Evolutionary conservation across 1,140 invertebrate species (phyloP), one percentile per base, ranked within the genome.

Genomic region (Pachypeltis micranthus): DNA sequence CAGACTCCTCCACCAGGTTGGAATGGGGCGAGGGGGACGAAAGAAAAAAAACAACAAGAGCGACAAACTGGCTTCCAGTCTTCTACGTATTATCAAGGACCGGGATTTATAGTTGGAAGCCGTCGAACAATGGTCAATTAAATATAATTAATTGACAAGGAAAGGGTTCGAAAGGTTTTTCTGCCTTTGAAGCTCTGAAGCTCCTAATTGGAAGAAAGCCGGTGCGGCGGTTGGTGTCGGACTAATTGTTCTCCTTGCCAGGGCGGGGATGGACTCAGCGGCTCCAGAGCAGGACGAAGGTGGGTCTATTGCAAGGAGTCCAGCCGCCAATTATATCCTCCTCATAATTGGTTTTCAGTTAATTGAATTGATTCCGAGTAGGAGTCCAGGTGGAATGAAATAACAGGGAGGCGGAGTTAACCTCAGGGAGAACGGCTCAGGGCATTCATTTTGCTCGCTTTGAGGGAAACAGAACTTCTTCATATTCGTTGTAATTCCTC

Each of bases 141-240:
- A 51, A 51, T 51, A 51, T 51, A 51, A 51, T 51, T 51, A 51
- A 51, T 51, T 51, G 47, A 14, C 47, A 51, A 16, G 47, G n/a
- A 10, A 51, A 51, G 10, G 10, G 21, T 10, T 14, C 10, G 47
- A 51, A 21, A 10, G 10, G 47, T 14, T 21, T 14, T 51, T 51
- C 47, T 51, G 4, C 47, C 21, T 21, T 51, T 51, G 12, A 21
- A 51, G 21, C 47, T 21, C 21, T 3, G 47, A 4, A 51, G 19
- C 47, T 51, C 47, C 47, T 51, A 51, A 51, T 51, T 51, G 47
- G 47, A 51, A 21, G 21, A 51, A 21, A 39, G 34, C n/a, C n/a
- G n/a, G n/a, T n/a, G n/a, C n/a, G 47, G 21, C 47, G 12, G 47
- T 10, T 51, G 47, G 47, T 51, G 47, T 51, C 47, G 47, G 47